Conservation (phyloP, 2,888 invertebrate species). For the Eupithecia subumbrata region DNA sequence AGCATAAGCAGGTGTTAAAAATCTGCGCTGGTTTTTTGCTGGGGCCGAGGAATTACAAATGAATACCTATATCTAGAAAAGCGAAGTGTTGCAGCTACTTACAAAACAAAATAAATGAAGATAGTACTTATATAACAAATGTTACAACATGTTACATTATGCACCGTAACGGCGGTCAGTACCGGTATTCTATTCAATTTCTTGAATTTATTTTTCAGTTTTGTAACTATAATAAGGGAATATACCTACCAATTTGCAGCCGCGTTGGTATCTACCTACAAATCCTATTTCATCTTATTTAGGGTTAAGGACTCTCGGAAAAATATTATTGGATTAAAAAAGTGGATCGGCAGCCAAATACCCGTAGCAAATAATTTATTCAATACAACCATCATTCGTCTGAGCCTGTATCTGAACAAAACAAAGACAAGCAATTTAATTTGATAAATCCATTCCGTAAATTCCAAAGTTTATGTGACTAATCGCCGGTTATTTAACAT, state of each 20-base stretch:
- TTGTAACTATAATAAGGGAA: not conserved
- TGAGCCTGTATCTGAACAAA: not conserved
- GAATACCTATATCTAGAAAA: too few relatives aligned
- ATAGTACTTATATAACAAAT: too few relatives aligned
- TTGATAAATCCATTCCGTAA: conserved; percentile 26
- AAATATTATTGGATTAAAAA: not conserved
- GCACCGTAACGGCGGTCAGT: too few relatives aligned
- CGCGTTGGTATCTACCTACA: not conserved
- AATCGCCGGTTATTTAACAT: conserved; percentile 45
- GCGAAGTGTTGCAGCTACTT: too few relatives aligned
- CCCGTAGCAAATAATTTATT: not conserved
- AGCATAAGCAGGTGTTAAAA: too few relatives aligned
- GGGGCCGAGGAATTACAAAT: too few relatives aligned
- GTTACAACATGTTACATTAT: too few relatives aligned
- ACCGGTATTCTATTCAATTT: too few relatives aligned
- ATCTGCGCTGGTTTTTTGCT: too few relatives aligned
- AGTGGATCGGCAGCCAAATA: not conserved
- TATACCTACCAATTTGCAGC: not conserved
- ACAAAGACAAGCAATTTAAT: conserved; percentile 14
- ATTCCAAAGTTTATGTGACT: conserved; percentile 37
- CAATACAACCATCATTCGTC: conserved; percentile 10
- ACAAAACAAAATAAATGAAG: too few relatives aligned
- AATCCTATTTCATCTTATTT: not conserved
- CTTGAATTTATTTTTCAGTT: not conserved
- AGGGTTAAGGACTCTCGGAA: not conserved